phyloP scores from a whole-genome alignment of 2,888 invertebrate species.

The Meghimatium bilineatum region DNA sequence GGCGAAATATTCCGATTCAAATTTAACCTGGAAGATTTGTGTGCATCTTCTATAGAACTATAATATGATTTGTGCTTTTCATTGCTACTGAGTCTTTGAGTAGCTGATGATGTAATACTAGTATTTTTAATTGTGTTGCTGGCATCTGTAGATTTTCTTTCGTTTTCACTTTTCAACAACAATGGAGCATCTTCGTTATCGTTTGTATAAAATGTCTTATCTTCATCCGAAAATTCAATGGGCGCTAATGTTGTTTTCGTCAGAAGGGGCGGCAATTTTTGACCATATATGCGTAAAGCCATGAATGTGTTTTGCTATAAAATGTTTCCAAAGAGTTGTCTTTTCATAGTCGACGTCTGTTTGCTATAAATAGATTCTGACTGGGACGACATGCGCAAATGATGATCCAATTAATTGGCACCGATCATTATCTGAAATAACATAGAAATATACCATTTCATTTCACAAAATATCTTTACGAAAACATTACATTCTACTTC shows the following conservation, averaged over 20 bases:
- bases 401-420: background rate
- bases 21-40: background rate
- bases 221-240: background rate
- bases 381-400: background rate
- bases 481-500: too few species aligned
- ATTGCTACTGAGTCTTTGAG: too few species aligned
- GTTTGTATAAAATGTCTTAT: background rate
- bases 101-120: background rate
- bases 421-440: background rate
- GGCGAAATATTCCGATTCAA: background rate
- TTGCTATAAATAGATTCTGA: background rate
- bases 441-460: background rate
- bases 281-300: constrained; percentile 11
- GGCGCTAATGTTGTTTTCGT: background rate
- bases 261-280: constrained; percentile 4
- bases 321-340: background rate
- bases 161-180: background rate
- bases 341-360: background rate
- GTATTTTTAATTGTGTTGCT: background rate
- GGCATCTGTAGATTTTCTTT: background rate
- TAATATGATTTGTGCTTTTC: background rate
- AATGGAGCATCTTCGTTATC: constrained; percentile 17
- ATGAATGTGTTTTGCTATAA: background rate
- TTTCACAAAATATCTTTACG: background rate
- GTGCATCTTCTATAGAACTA: background rate